Conservation (phyloP, 2,797 vertebrate genomes). For the Enteromius viviparus region DNA sequence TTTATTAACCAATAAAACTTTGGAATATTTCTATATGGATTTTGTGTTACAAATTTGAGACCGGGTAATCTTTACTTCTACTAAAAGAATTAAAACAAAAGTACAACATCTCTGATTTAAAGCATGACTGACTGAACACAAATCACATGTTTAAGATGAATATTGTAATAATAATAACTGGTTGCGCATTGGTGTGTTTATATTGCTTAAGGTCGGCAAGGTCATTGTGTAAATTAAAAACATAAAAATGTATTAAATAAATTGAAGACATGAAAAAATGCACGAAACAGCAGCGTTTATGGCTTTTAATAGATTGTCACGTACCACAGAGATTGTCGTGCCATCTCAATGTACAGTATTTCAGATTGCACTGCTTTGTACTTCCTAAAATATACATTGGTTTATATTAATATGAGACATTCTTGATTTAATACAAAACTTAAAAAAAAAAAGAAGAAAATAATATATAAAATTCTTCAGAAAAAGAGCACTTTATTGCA, state of each 20-base stretch:
- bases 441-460: not conserved
- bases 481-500: slow-evolving; percentile 5
- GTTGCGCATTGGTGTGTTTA: not conserved
- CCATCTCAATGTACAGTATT: not conserved
- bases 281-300: not conserved
- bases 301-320: slow-evolving; percentile 1
- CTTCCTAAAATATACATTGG: not conserved
- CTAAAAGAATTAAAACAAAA: not conserved
- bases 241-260: not conserved
- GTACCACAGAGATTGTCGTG: not conserved
- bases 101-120: not conserved
- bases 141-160: not conserved
- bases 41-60: not conserved
- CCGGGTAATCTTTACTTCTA: not conserved
- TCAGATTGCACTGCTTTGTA: not conserved
- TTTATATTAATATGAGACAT: not conserved
- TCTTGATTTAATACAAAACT: slow-evolving; percentile 8
- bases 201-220: not conserved
- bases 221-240: not conserved
- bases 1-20: not conserved
- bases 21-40: not conserved
- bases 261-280: not conserved
- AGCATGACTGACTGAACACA: not conserved
- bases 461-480: not conserved
- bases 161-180: not conserved